Evolutionary conservation across 1,140 invertebrate genomes (phyloP), one percentile per base, ranked within the genome.

Genomic region (Drosophila simulans): DNA sequence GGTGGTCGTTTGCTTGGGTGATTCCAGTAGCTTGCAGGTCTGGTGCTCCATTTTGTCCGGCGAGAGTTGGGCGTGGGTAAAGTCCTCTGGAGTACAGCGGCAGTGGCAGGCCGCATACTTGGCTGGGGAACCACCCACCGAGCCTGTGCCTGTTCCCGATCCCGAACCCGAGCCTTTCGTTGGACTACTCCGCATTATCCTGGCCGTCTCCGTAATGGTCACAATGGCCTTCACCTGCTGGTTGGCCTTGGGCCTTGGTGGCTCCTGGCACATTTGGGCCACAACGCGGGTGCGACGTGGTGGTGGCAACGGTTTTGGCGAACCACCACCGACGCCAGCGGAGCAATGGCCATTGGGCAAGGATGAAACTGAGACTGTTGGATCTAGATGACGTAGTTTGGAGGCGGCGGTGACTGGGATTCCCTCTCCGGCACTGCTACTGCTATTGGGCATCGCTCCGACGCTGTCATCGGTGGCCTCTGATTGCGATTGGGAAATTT

Each of bases 401-500:
- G 74, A 35, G 58, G 49, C 48, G 52, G 8, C 5, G 10, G 4
- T 35, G 31, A 10, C 4, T 34, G 48, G 27, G 48, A 31, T 20
- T 1, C 35, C 58, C 3, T 75, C 70, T 34, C 60, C 69, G 60
- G 79, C 73, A 57, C 80, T 88, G 60, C 86, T 80, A 59, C 83
- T 91, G 69, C 86, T 91, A 60, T 80, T 89, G 51, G 84, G 89
- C 56, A 91, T 91, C 17, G 75, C 79, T 7, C 73, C 83, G 22
- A 91, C 80, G 40, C 90, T 90, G 52, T 91, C 90, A 37, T 91
- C 90, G 27, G 90, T 91, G 13, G 90, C 90, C 76, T 91, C 90
- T 91, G 90, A 91, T 85, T 91, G 90, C 51, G 90, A 90, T 34
- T 90, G 78, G 27, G 90, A 91, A 34, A 91, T 45, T 83, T 91